Base-by-base conservation (phyloP, 2,888 invertebrate genomes). In the Clostera curtula region DNA sequence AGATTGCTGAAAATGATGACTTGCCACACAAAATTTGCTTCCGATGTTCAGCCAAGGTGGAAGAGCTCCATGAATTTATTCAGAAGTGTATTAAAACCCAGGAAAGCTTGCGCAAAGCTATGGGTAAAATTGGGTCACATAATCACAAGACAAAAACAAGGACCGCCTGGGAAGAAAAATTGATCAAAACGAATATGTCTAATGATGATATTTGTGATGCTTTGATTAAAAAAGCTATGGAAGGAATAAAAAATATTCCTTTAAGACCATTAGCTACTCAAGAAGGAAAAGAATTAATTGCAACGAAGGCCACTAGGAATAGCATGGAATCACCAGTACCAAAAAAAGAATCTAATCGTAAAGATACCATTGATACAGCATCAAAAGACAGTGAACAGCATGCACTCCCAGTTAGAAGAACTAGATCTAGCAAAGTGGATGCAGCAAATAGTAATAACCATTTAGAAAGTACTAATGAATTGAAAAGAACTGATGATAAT, bases 1-100 rank as follows among this genome's bases (percentile, higher is more conserved):
- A 85, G 85, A 56, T 85, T 37, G 56, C 65, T 12, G 84, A 84
- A 55, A 72, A 75, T 57, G 85, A 85, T 57, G 75, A 77, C 18
- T 55, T 85, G 2, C 83, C 85, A n/a, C 80, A 84, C 41, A 85
- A 79, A 63, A 80, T 85, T 30, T 85, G 85, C 45, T 85, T 80
- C 39, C 61, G 85, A 8, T 85, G 85, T 38, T 84, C 85, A 29
- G 84, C 85, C 7, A 85, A 85, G 44, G 61, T 85, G 12, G 79
- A 83, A 44, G 85, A 85, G 40, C 56, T 84, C 3, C 50, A 76
- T 53, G 85, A 85, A 43, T 85, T 85, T 52, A 61, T 79, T 22
- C 68, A 82, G 21, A 83, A 68, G 50, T 84, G 85, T 64, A 55
- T 73, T 19, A 72, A 60, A 43, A 74, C 80, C 1, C 85, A 85